Evolutionary conservation across 2,113 vertebrate species (phyloP).

Genomic region (Bothrops jararaca): DNA sequence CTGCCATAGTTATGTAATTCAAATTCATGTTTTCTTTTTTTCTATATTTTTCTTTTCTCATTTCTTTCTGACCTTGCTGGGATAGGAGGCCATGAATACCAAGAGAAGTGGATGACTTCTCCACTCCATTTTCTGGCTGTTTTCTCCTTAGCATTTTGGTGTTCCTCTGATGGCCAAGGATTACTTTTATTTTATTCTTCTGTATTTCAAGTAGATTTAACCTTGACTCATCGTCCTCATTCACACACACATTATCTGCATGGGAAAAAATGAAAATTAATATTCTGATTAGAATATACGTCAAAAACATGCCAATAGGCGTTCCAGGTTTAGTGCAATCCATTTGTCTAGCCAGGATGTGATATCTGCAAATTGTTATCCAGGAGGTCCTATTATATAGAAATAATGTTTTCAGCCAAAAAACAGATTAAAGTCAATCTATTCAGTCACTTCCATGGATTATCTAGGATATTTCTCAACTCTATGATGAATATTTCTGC

Average conservation of each 20-base stretch:
- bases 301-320: neutral
- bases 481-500: neutral
- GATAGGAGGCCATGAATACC: neutral
- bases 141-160: too few species aligned
- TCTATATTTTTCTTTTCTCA: neutral
- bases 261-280: neutral
- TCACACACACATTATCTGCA: neutral
- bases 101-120: neutral
- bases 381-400: accelerated
- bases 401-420: too few species aligned
- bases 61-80: neutral
- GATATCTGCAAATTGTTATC: neutral
- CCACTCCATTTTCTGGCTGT: too few species aligned
- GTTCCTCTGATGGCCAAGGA: too few species aligned
- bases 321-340: neutral
- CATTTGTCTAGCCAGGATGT: neutral
- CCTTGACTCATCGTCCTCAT: neutral
- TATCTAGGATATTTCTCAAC: neutral
- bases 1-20: neutral
- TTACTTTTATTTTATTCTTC: too few species aligned
- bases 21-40: neutral
- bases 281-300: neutral
- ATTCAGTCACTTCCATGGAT: neutral
- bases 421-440: neutral
- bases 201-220: too few species aligned